Conservation (phyloP, 2,888 invertebrate species). For the Mesopsocus fuscifrons region DNA sequence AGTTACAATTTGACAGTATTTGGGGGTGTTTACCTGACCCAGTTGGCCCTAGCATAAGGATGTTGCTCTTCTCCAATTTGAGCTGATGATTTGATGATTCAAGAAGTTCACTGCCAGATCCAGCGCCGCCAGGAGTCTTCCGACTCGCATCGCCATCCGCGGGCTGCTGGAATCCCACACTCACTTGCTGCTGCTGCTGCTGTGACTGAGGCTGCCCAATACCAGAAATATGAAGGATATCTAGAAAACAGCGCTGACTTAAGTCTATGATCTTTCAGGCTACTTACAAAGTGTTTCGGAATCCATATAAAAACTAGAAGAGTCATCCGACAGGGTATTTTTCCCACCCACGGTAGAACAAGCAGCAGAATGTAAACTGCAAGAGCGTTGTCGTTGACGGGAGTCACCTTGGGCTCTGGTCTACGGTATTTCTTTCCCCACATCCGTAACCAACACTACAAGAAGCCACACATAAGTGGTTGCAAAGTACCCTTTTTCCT, state of each 20-base stretch:
- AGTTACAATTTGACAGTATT: too few species aligned
- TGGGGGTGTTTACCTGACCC: conserved; percentile 90
- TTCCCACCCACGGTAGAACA: too few species aligned
- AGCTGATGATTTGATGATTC: conserved; percentile 67
- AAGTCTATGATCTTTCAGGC: too few species aligned
- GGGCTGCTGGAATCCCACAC: conserved; percentile 30
- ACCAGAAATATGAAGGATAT: conserved; percentile 70
- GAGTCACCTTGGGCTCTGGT: too few species aligned
- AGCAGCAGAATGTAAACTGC: too few species aligned
- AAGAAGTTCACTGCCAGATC: conserved; percentile 48
- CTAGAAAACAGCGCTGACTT: conserved; percentile 37
- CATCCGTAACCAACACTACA: not conserved
- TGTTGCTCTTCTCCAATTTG: conserved; percentile 88
- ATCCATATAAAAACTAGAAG: too few species aligned
- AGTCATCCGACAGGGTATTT: too few species aligned
- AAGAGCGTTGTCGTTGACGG: conserved; percentile 7
- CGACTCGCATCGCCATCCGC: not conserved
- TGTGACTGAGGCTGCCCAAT: conserved; percentile 42
- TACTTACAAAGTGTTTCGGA: too few species aligned
- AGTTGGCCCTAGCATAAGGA: conserved; percentile 88
- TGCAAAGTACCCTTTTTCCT: too few species aligned
- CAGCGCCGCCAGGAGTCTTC: not conserved
- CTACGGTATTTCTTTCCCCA: too few species aligned
- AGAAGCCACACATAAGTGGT: not conserved
- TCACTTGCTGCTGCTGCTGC: too few species aligned